These are phyloP conservation scores for Puffinus mauretanicus DNA, from an alignment of 2,113 vertebrate species.

Conservation along the genomic window DNA sequence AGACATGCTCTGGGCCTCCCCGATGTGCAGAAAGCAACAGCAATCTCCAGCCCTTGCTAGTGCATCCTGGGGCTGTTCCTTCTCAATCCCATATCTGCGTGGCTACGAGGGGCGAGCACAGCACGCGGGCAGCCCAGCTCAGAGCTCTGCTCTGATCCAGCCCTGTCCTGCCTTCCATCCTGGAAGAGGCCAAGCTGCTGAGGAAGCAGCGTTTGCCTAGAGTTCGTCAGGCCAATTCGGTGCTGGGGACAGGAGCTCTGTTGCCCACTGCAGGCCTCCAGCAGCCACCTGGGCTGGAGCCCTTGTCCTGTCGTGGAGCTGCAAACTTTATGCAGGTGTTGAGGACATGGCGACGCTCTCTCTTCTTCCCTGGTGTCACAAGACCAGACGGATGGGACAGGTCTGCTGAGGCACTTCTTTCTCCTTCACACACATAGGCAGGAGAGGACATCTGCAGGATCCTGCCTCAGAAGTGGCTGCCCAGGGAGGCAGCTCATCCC, in stretches of 20 bases:
- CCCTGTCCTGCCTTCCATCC: neutral
- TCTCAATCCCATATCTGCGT: fast-evolving
- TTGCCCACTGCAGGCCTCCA: neutral
- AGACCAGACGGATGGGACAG: neutral
- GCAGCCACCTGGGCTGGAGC: neutral
- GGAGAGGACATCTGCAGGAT: neutral
- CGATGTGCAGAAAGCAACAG: neutral
- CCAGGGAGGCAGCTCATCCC: neutral
- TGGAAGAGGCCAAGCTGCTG: neutral
- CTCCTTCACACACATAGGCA: neutral
- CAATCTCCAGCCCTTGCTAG: neutral
- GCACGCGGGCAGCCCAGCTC: neutral
- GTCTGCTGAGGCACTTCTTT: neutral
- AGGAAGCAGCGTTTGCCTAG: neutral
- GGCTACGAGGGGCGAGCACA: neutral
- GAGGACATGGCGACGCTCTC: fast-evolving
- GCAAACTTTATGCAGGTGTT: neutral
- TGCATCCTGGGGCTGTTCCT: neutral
- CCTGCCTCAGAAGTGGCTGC: neutral
- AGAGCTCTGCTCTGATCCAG: neutral
- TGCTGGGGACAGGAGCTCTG: neutral
- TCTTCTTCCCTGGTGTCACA: neutral
- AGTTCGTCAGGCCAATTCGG: neutral
- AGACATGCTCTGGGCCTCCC: neutral
- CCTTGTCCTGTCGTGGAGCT: neutral